phyloP scores from a whole-genome alignment of 2,797 vertebrate genomes.

The Enteromius viviparus region DNA sequence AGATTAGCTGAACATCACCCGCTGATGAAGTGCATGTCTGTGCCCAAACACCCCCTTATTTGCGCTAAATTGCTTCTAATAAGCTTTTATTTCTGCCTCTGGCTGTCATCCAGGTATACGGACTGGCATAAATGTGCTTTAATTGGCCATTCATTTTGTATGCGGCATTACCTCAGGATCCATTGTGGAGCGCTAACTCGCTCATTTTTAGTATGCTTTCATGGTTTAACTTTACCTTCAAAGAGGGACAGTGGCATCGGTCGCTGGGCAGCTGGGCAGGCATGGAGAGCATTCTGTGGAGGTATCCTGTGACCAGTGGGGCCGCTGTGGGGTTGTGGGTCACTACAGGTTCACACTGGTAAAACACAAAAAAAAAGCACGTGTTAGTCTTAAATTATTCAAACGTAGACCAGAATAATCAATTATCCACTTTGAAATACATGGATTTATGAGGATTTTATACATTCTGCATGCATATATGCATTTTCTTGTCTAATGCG shows the following conservation, averaged over 20 bases:
- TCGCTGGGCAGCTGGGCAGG: constrained; percentile 73
- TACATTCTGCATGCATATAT: constrained; percentile 16
- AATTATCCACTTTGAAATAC: constrained; percentile 12
- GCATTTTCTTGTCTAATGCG: background rate
- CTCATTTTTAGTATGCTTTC: constrained; percentile 63
- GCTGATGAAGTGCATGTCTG: constrained; percentile 50
- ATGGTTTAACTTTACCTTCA: constrained; percentile 83
- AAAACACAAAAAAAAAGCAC: constrained; percentile 49
- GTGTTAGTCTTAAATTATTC: background rate
- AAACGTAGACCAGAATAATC: background rate
- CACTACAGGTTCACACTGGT: constrained; percentile 84
- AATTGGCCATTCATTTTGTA: constrained; percentile 59
- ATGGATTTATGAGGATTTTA: constrained; percentile 27
- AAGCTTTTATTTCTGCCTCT: constrained; percentile 49
- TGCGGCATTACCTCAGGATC: constrained; percentile 53
- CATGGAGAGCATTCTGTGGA: constrained; percentile 78
- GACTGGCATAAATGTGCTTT: constrained; percentile 63
- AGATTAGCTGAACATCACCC: constrained; percentile 46
- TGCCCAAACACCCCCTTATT: constrained; percentile 36
- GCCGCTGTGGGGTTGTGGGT: constrained; percentile 70
- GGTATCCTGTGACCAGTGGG: constrained; percentile 71
- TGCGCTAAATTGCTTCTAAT: constrained; percentile 56
- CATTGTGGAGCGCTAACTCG: constrained; percentile 57
- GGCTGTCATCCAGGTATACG: constrained; percentile 58
- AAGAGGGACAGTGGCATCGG: constrained; percentile 84